phyloP scores from a whole-genome alignment of 2,888 invertebrate species.

The Xestia ashworthii region DNA sequence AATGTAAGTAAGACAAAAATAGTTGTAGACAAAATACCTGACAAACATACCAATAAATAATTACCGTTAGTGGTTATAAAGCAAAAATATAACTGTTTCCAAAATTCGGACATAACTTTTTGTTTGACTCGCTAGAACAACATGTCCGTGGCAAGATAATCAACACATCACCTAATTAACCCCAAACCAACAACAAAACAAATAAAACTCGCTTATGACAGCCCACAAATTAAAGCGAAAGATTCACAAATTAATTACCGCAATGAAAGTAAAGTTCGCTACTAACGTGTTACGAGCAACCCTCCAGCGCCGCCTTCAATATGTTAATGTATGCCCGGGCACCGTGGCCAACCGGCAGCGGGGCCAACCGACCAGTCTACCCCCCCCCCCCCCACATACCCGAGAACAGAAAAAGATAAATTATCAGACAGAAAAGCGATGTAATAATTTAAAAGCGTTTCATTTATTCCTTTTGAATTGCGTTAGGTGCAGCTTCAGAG shows the following conservation, averaged over 20 bases:
- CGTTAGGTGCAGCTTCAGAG: constrained; percentile 57
- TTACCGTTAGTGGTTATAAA: neutral
- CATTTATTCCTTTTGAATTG: constrained; percentile 72
- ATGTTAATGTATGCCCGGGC: constrained; percentile 67
- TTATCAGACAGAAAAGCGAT: constrained; percentile 70
- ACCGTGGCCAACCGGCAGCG: constrained; percentile 11
- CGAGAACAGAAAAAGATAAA: constrained; percentile 69
- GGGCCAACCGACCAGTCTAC: constrained; percentile 14
- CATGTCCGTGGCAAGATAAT: constrained; percentile 18
- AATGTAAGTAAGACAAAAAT: too few relatives aligned
- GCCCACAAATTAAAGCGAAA: constrained; percentile 68
- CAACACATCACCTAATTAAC: constrained; percentile 33
- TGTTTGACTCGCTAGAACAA: neutral
- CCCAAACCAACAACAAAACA: constrained; percentile 49
- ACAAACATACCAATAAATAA: neutral
- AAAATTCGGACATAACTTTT: neutral
- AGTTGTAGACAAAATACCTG: neutral
- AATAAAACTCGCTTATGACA: constrained; percentile 55
- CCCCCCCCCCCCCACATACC: constrained; percentile 46
- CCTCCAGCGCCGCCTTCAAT: constrained; percentile 68
- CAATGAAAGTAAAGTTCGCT: constrained; percentile 76
- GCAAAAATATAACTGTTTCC: neutral
- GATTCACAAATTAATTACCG: constrained; percentile 78
- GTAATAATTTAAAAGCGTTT: constrained; percentile 73
- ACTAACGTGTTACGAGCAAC: constrained; percentile 74